Evolutionary conservation across 1,140 invertebrate species (phyloP), one percentile per base, ranked within the genome.

Genomic region (Aphis gossypii): DNA sequence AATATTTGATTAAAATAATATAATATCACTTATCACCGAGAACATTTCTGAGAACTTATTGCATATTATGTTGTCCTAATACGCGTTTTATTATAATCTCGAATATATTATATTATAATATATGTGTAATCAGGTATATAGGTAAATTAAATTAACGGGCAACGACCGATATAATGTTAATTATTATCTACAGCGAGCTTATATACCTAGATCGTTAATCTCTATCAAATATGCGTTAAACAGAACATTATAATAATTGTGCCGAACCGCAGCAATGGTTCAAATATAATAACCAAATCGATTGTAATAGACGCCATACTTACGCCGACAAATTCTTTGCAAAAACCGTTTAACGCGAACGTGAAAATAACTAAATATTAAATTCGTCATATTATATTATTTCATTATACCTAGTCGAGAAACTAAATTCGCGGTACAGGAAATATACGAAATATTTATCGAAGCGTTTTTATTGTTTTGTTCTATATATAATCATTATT

Each of bases 1-100:
- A 68, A 68, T 68, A 68, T 68, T 68, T 68, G 60, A 68, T 68
- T 68, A 68, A 68, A 68, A n/a, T n/a, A 51, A 68, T 68, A 68
- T n/a, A n/a, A 68, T 68, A 68, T n/a, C 14, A 68, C 5, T 68
- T 68, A 68, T 68, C 60, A n/a, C 30, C 60, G 60, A 68, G 30
- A 18, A 68, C 14, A n/a, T 68, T n/a, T 68, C 60, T 68, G 9
- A 6, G 60, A 68, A 68, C 60, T 14, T n/a, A 18, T 11, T n/a
- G 14, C 60, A 46, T 46, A 11, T 2, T 2, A 18, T 68, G 30
- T n/a, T 68, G 60, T 68, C 14, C 60, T 14, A 68, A n/a, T 30
- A 14, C 60, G 11, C 60, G 60, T 68, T n/a, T n/a, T 68, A 68
- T 68, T n/a, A 60, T 60, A n/a, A n/a, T 68, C 30, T 68, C 30